Evolutionary conservation across 2,888 invertebrate species (phyloP).

Genomic region (Adineta ricciae): DNA sequence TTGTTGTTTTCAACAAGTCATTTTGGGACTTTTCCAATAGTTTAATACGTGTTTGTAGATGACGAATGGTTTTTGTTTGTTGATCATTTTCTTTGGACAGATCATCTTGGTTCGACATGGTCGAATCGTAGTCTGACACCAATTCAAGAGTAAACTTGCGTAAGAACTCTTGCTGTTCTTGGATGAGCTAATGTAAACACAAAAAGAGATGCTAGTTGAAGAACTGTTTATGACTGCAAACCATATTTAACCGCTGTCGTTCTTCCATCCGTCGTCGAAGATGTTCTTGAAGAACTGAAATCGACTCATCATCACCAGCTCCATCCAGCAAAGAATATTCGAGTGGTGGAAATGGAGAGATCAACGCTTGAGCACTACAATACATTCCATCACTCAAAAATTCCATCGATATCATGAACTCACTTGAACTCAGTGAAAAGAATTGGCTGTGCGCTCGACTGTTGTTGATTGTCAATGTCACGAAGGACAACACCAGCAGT

Average conservation of each 20-base stretch:
- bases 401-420: too few relatives aligned
- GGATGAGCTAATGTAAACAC: neutral
- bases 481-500: neutral
- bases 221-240: neutral
- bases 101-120: neutral
- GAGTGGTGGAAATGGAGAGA: conserved; percentile 12
- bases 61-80: conserved; percentile 5
- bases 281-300: neutral
- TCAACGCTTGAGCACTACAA: neutral
- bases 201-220: neutral
- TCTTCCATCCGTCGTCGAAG: neutral
- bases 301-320: neutral
- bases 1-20: neutral
- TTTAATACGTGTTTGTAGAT: conserved; percentile 18
- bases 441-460: neutral
- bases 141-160: neutral
- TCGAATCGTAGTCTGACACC: neutral
- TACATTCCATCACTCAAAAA: too few relatives aligned
- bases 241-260: neutral
- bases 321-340: neutral
- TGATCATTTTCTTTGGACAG: conserved; percentile 10
- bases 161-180: conserved; percentile 16
- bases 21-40: conserved; percentile 8
- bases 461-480: neutral
- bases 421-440: neutral